Evolutionary conservation across 2,797 vertebrate species (phyloP).

Genomic region (Numenius phaeopus): DNA sequence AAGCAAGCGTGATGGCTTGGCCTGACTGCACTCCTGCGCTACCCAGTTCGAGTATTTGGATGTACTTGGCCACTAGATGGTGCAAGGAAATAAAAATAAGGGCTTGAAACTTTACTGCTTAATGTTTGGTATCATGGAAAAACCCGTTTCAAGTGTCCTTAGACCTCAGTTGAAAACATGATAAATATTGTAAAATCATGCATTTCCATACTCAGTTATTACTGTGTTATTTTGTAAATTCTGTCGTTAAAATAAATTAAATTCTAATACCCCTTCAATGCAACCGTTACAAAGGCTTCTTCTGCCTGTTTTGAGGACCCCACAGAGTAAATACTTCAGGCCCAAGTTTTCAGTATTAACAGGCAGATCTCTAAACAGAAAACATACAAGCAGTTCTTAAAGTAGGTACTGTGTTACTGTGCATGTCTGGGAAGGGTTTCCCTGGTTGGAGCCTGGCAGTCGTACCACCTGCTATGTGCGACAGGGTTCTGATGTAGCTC

Average conservation of each 20-base stretch:
- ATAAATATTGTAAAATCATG: background rate
- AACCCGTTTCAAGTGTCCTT: background rate
- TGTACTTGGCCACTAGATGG: constrained; percentile 65
- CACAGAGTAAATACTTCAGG: background rate
- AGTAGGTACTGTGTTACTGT: background rate
- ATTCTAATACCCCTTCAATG: background rate
- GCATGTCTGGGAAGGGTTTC: accelerated
- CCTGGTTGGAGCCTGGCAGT: background rate
- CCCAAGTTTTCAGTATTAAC: background rate
- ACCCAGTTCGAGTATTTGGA: background rate
- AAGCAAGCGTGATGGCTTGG: accelerated
- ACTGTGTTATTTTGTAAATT: background rate
- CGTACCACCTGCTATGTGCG: accelerated
- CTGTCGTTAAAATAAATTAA: background rate
- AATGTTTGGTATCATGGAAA: background rate
- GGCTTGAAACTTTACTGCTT: background rate
- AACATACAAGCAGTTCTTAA: background rate
- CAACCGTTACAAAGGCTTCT: background rate
- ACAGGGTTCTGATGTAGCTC: accelerated
- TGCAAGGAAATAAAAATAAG: constrained; percentile 46
- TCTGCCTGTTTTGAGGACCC: background rate
- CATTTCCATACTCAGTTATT: background rate
- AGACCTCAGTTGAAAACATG: background rate
- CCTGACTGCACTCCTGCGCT: too few relatives aligned
- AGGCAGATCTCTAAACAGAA: background rate